Evolutionary conservation across 2,113 vertebrate species (phyloP).

Genomic region (Andinoacara biseriatus): DNA sequence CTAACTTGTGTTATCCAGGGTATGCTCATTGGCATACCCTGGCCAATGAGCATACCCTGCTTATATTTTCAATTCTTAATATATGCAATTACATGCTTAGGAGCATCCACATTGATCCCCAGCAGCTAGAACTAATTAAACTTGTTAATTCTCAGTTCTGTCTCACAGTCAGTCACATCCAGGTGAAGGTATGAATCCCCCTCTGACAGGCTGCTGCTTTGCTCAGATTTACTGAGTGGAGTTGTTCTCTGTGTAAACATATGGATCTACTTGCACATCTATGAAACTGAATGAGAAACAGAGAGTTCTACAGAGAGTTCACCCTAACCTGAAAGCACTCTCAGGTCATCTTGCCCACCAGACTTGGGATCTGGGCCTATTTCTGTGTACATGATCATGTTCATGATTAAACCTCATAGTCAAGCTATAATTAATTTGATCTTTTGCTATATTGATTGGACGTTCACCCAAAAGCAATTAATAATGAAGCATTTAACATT

Average conservation of each 20-base stretch:
- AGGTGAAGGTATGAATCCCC: slow-evolving; percentile 12
- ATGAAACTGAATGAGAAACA: not conserved
- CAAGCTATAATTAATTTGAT: not conserved
- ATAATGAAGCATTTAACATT: not conserved
- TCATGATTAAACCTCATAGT: not conserved
- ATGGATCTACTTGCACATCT: slow-evolving; percentile 2
- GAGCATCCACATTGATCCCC: not conserved
- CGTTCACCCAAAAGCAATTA: not conserved
- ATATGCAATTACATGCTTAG: not conserved
- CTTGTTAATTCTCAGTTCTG: not conserved
- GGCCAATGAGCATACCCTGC: no score
- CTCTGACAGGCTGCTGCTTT: not conserved
- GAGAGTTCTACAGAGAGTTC: not conserved
- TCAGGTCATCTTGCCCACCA: not conserved
- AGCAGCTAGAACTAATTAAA: slow-evolving; percentile 25
- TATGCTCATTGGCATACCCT: no score
- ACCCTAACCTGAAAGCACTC: not conserved
- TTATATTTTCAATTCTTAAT: not conserved
- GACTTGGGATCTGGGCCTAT: not conserved
- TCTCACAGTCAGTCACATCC: not conserved
- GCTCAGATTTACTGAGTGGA: not conserved
- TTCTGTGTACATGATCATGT: not conserved
- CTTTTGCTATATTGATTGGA: not conserved
- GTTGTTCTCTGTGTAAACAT: not conserved
- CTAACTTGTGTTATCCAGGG: no score